A percentile compares a stretch with the other conserved stretches of the same genome.
Conservation (phyloP, 2,113 vertebrate genomes). For the Anser brachyrhynchus region DNA sequence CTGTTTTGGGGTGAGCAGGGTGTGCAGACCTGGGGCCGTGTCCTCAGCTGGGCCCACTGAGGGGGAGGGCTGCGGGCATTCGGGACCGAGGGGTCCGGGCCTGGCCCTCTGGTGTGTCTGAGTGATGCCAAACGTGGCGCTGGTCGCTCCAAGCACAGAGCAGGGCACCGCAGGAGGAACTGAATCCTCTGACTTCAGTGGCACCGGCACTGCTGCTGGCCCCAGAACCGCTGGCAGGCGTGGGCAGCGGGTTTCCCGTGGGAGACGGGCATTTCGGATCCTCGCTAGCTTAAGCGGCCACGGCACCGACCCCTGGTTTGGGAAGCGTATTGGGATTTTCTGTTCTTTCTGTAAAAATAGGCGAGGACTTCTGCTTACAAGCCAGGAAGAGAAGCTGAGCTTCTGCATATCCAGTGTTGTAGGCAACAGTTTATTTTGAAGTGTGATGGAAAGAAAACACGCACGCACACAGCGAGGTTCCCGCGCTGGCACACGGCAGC, state of each 20-base stretch:
- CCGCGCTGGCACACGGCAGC: not conserved
- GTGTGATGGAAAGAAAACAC: not conserved
- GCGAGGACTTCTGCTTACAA: not conserved
- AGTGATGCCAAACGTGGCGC: not conserved
- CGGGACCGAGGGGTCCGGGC: fast-evolving
- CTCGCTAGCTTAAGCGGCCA: fast-evolving
- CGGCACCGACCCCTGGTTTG: too few relatives aligned
- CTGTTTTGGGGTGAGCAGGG: too few relatives aligned
- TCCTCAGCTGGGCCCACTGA: not conserved
- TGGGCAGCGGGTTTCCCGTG: fast-evolving
- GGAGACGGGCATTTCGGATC: not conserved
- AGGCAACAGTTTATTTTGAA: not conserved
- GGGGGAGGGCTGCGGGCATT: too few relatives aligned
- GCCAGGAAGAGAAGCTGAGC: not conserved
- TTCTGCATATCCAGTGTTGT: not conserved
- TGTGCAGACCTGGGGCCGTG: too few relatives aligned
- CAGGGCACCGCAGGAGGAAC: not conserved
- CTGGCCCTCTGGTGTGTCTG: too few relatives aligned
- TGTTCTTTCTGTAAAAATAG: not conserved
- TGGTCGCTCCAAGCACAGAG: fast-evolving
- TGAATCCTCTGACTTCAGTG: not conserved
- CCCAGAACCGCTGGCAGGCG: not conserved
- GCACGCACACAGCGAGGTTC: not conserved
- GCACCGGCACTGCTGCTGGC: not conserved
- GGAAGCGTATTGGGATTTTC: not conserved